These are phyloP conservation scores for Acanthococcus lagerstroemiae DNA, from an alignment of 2,888 invertebrate species.

Conservation along the genomic window DNA sequence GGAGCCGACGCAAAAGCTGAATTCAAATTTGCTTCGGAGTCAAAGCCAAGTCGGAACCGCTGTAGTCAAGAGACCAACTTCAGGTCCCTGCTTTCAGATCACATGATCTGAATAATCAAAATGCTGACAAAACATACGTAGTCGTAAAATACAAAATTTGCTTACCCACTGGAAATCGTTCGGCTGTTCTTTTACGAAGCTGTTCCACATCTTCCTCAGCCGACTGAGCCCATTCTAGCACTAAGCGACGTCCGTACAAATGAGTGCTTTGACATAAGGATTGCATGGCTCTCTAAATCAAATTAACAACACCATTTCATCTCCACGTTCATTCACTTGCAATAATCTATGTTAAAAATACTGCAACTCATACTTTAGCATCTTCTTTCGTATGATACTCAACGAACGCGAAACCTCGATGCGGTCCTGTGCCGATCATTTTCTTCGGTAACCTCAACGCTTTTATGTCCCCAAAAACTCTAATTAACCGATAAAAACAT, in stretches of 20 bases:
- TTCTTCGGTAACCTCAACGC: slow-evolving; percentile 84
- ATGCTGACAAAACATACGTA: too few species aligned
- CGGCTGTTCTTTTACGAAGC: slow-evolving; percentile 75
- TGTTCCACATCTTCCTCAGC: slow-evolving; percentile 64
- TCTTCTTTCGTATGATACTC: slow-evolving; percentile 81
- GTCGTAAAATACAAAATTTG: background rate
- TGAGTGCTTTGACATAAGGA: slow-evolving; percentile 92
- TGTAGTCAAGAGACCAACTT: too few species aligned
- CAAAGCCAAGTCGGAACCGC: too few species aligned
- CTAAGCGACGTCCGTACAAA: slow-evolving; percentile 89
- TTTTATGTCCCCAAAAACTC: slow-evolving; percentile 87
- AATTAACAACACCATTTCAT: too few species aligned
- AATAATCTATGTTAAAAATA: background rate
- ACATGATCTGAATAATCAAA: background rate
- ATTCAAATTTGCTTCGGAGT: too few species aligned
- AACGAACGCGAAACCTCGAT: slow-evolving; percentile 94
- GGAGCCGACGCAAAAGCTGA: too few species aligned
- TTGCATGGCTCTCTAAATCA: slow-evolving; percentile 73
- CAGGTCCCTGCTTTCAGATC: background rate
- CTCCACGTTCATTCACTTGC: background rate
- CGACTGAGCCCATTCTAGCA: slow-evolving; percentile 87
- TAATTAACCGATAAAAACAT: slow-evolving; percentile 42
- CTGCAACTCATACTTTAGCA: slow-evolving; percentile 62
- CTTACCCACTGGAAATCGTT: slow-evolving; percentile 45
- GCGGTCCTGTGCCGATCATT: slow-evolving; percentile 64